Evolutionary conservation across 2,113 vertebrate species (phyloP), one percentile per base, ranked within the genome.

Genomic region (Rhinoptilus africanus): DNA sequence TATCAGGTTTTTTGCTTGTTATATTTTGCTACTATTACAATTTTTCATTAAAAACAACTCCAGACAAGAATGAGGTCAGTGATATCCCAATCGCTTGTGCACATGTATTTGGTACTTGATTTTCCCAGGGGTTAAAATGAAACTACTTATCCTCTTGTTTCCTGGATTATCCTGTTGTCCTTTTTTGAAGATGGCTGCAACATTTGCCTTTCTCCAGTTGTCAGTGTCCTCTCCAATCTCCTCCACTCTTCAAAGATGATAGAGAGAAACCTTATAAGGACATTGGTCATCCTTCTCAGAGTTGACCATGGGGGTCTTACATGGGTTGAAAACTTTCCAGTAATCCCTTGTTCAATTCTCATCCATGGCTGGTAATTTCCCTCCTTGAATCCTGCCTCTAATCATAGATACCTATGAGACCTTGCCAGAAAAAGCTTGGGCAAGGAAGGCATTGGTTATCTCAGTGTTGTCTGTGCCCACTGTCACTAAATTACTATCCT

Each of bases 71-170:
- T 15, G 15, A 14, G 39, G 9, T 53, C 30, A 47, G 69, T 8
- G 32, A 54, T 56, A 43, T 60, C 28, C 16, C 5, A 66, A 11
- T 34, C 34, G n/a, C 2, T 1, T n/a, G 27, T 11, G 15, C 22
- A 32, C 9, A 39, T 14, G 23, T 12, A 41, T 8, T 43, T 0
- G 0, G 3, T n/a, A 9, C 35, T 15, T 24, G 7, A 69, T 74
- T 84, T 64, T 64, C 9, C 14, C 18, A 50, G 21, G 4, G 26
- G 50, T 14, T 57, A 39, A 50, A 62, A 11, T 34, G 21, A 67
- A 16, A 28, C 12, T 27, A 14, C 30, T 22, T 19, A 83, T 3
- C 9, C 1, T 37, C 3, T 51, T 47, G 3, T 57, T 89, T 83
- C 47, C 59, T 39, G 35, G 13, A 60, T 80, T 10, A 60, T 8